Percentiles rank a stretch among this genome's conserved stretches.
Conservation (phyloP, 2,797 vertebrate genomes). For the Distichodus sexfasciatus region DNA sequence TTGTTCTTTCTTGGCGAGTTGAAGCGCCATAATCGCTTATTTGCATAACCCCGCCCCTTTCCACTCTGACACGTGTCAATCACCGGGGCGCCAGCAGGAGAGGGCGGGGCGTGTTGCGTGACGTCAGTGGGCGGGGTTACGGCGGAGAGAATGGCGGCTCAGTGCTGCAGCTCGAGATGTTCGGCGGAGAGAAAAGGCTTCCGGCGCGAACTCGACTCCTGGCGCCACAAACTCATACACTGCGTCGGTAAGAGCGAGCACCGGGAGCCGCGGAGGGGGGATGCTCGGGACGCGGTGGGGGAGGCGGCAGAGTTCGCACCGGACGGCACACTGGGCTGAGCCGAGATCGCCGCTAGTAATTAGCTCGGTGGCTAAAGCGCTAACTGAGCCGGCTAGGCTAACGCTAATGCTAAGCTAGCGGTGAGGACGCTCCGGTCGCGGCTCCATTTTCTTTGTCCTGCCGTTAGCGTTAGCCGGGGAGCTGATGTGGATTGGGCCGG, state of each 20-base stretch:
- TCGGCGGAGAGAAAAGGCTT: conserved; percentile 93
- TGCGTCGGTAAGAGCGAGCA: conserved; percentile 94
- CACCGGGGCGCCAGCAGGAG: background rate
- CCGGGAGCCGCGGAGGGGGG: no score
- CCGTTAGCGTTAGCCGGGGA: no score
- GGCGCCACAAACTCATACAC: conserved; percentile 94
- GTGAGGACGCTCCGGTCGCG: no score
- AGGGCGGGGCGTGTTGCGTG: conserved; percentile 55
- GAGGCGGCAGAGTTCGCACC: no score
- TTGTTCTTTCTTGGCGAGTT: no score
- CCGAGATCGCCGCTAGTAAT: no score
- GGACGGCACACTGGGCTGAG: no score
- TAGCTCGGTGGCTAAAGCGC: background rate
- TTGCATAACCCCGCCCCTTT: no score
- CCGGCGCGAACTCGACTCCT: conserved; percentile 97
- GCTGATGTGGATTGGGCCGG: no score
- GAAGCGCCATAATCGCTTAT: no score
- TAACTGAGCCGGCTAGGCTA: background rate
- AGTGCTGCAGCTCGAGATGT: conserved; percentile 92
- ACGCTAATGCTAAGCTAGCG: no score
- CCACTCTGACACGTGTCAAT: conserved; percentile 31
- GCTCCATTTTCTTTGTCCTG: conserved; percentile 64
- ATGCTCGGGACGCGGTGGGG: no score
- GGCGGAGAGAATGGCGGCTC: conserved; percentile 93
- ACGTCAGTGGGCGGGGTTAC: conserved; percentile 72